phyloP scores from a whole-genome alignment of 2,888 invertebrate species.

The Amphipyra berbera region DNA sequence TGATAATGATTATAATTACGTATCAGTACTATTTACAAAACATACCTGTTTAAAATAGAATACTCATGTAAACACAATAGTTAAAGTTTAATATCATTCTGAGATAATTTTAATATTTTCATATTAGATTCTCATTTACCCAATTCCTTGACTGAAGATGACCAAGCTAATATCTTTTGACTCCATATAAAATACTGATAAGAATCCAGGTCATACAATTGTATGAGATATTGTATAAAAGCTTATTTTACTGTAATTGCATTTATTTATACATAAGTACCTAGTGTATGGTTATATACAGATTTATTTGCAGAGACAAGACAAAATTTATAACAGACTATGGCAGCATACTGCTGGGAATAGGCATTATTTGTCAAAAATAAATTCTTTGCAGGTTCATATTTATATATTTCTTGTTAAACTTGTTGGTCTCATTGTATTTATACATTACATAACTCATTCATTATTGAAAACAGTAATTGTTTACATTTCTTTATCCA shows the following conservation, averaged over 20 bases:
- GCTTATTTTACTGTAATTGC: neutral
- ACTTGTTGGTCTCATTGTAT: too few relatives aligned
- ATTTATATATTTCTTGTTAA: too few relatives aligned
- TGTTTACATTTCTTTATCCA: neutral
- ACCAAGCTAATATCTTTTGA: neutral
- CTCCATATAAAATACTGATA: conserved; percentile 2
- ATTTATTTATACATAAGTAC: too few relatives aligned
- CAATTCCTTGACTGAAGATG: neutral
- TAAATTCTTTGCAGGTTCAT: too few relatives aligned
- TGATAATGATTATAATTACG: neutral
- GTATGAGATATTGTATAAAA: neutral
- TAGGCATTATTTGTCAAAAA: too few relatives aligned
- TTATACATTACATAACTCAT: neutral
- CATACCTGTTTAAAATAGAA: neutral
- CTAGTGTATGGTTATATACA: too few relatives aligned
- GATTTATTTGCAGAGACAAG: too few relatives aligned
- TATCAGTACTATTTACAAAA: neutral
- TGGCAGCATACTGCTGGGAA: too few relatives aligned
- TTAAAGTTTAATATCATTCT: neutral
- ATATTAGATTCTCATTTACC: neutral
- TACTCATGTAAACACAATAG: neutral
- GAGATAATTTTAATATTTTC: neutral
- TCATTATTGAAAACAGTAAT: neutral
- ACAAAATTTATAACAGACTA: too few relatives aligned
- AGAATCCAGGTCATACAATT: neutral